phyloP scores from a whole-genome alignment of 1,140 invertebrate genomes.

The Panagrolaimus sp. region DNA sequence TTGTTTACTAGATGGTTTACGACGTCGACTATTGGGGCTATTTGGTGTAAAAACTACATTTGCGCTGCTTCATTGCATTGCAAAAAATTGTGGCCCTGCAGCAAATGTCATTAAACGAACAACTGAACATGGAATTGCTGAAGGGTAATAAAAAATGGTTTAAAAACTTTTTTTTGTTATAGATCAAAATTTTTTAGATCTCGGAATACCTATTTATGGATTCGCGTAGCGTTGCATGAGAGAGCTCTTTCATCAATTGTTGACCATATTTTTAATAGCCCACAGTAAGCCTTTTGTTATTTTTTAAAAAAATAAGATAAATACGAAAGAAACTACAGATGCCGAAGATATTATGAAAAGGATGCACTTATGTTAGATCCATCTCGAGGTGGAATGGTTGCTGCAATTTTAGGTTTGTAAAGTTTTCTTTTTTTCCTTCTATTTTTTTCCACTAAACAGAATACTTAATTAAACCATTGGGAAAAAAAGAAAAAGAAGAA shows the following conservation, averaged over 20 bases:
- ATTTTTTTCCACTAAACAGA: conserved; percentile 7
- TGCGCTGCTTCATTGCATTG: conserved; percentile 9
- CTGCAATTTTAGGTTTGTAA: background rate
- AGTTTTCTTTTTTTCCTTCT: background rate
- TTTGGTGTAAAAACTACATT: conserved; percentile 5
- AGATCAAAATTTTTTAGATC: background rate
- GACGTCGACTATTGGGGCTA: background rate
- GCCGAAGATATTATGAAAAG: conserved; percentile 10
- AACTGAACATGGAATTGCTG: background rate
- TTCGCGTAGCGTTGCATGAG: background rate
- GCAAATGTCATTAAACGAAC: conserved; percentile 5
- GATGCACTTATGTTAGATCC: conserved; percentile 11
- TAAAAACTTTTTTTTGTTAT: background rate
- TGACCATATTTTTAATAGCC: conserved; percentile 6
- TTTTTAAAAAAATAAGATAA: background rate
- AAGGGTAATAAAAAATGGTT: background rate
- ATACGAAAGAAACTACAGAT: background rate
- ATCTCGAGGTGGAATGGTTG: conserved; percentile 2
- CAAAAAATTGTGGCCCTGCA: conserved; percentile 6
- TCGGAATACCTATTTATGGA: conserved; percentile 7
- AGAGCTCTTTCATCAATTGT: background rate
- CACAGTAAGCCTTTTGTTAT: background rate
- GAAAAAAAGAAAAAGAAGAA: no score
- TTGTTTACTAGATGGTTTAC: conserved; percentile 1
- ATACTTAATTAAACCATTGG: no score